phyloP scores from a whole-genome alignment of 2,113 vertebrate genomes.

The Setophaga petechia region DNA sequence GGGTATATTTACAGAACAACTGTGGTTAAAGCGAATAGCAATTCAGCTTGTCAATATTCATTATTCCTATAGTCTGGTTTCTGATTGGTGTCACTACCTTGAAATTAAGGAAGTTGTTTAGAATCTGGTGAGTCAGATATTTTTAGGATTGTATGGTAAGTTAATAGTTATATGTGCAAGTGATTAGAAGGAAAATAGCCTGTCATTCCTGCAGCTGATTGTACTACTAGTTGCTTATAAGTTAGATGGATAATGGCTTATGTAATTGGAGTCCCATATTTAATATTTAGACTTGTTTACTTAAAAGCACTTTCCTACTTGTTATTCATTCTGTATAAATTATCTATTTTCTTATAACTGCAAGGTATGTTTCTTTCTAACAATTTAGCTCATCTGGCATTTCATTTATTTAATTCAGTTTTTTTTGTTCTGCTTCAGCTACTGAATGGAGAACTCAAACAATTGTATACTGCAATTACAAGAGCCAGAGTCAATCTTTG shows the following conservation, averaged over 20 bases:
- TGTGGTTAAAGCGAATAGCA: not conserved
- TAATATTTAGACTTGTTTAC: not conserved
- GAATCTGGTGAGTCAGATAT: not conserved
- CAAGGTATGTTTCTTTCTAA: not conserved
- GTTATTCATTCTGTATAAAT: not conserved
- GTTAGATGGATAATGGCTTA: not conserved
- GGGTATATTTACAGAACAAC: not conserved
- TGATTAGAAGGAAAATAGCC: not conserved
- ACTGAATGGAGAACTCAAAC: slow-evolving; percentile 82
- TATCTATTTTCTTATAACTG: not conserved
- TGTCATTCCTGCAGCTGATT: not conserved
- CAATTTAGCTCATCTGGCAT: not conserved
- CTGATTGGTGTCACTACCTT: not conserved
- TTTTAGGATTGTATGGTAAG: not conserved
- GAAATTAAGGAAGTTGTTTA: not conserved
- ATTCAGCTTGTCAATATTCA: not conserved
- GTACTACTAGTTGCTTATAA: not conserved
- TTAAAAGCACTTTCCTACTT: not conserved
- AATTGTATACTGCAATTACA: slow-evolving; percentile 82
- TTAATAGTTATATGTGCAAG: not conserved
- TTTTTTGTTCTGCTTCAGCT: slow-evolving; percentile 59
- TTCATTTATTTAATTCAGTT: not conserved
- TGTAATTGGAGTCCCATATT: not conserved
- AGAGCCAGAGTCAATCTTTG: slow-evolving; percentile 84
- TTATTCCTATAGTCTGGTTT: not conserved